These are phyloP conservation scores for Parnassius smintheus DNA, from an alignment of 2,888 invertebrate species.

Conservation along the genomic window DNA sequence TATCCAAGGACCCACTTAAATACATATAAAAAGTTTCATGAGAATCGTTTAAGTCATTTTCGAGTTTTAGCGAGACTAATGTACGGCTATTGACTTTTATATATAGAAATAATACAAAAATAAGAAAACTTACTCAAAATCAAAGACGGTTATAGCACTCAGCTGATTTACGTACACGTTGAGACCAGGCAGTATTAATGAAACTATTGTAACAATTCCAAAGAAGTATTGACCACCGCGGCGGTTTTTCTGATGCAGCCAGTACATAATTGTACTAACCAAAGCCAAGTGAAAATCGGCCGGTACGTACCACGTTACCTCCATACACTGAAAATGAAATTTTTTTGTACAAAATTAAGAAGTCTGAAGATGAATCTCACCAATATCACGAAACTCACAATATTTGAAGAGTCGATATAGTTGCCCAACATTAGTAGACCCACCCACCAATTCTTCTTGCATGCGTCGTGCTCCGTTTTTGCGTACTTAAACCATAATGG, in stretches of 20 bases:
- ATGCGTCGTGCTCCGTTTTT: background rate
- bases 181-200: conserved; percentile 25
- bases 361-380: background rate
- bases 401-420: background rate
- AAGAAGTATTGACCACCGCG: conserved; percentile 29
- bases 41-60: too few species aligned
- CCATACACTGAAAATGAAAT: conserved; percentile 38
- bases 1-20: too few species aligned
- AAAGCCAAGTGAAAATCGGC: conserved; percentile 42
- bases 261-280: conserved; percentile 34
- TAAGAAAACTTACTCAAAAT: conserved; percentile 27
- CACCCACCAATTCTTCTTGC: background rate
- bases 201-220: conserved; percentile 23
- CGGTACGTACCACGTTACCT: conserved; percentile 41
- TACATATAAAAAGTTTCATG: too few species aligned
- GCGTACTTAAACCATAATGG: background rate
- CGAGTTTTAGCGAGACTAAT: too few species aligned
- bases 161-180: conserved; percentile 27
- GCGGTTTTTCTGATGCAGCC: conserved; percentile 31
- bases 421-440: background rate
- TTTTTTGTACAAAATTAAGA: background rate
- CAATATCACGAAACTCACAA: background rate
- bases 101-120: background rate
- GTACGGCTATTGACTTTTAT: too few species aligned
- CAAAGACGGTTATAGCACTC: conserved; percentile 23